These are phyloP conservation scores for Arenicola marina DNA, from an alignment of 2,888 invertebrate genomes.

Conservation along the genomic window DNA sequence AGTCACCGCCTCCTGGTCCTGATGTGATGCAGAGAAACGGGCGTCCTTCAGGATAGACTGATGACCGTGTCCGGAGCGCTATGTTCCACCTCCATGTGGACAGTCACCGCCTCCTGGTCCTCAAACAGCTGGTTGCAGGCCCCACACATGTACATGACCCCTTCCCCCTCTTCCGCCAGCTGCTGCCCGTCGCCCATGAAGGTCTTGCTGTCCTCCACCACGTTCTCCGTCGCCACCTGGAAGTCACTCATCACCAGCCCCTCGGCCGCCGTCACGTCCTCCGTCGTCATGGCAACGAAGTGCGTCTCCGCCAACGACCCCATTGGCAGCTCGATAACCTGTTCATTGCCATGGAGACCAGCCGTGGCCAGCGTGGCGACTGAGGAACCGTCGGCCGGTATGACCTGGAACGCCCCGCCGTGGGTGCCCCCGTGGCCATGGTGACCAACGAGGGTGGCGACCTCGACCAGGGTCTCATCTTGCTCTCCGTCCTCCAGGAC, in stretches of 20 bases:
- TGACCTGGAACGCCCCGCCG: no score
- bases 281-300: background rate
- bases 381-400: no score
- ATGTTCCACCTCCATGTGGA: constrained; percentile 15
- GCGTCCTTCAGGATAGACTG: no score
- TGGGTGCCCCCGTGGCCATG: no score
- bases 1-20: no score
- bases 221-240: background rate
- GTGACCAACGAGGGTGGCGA: no score
- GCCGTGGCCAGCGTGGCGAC: no score
- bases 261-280: constrained; percentile 1
- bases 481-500: no score
- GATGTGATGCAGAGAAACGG: no score
- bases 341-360: constrained; percentile 6
- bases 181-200: background rate
- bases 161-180: background rate
- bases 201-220: background rate
- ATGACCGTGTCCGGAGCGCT: no score
- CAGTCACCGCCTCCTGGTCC: constrained; percentile 10
- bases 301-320: background rate
- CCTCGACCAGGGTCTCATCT: no score
- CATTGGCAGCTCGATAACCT: background rate
- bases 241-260: no score
- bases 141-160: constrained; percentile 33
- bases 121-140: constrained; percentile 30